Conservation (phyloP, 2,797 vertebrate genomes). For the Onychomys leucogaster region DNA sequence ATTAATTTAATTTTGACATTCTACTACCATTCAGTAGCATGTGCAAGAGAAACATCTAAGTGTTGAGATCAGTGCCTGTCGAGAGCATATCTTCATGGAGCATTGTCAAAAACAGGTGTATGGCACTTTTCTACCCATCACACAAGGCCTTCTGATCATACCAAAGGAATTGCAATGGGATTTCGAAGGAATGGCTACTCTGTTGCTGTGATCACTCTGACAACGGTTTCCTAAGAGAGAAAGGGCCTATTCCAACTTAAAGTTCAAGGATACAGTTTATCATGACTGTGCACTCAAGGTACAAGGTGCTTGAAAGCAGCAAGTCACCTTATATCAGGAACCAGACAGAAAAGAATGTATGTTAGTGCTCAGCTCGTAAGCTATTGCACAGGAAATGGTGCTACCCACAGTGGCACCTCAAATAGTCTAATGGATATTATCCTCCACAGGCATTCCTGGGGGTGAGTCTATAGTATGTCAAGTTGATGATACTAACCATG, state of each 20-base stretch:
- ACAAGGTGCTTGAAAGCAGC: not conserved
- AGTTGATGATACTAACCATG: not conserved
- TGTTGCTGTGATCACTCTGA: not conserved
- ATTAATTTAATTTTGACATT: conserved; percentile 1
- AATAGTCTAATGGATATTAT: not conserved
- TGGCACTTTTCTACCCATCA: not conserved
- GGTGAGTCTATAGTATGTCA: not conserved
- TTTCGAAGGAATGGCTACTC: not conserved
- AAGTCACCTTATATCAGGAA: not conserved
- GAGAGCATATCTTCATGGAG: not conserved
- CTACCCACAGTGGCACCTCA: not conserved
- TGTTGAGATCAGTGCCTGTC: not conserved
- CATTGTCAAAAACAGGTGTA: not conserved
- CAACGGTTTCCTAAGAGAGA: not conserved
- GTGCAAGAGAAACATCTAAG: not conserved
- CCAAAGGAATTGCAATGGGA: not conserved
- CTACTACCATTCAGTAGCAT: not conserved
- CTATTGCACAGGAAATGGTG: not conserved
- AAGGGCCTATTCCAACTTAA: not conserved
- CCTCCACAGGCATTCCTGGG: not conserved
- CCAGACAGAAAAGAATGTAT: not conserved
- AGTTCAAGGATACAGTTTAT: not conserved
- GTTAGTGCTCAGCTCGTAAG: not conserved
- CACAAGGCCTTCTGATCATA: not conserved
- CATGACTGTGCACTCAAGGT: not conserved